Base-by-base conservation (phyloP, 1,140 invertebrate genomes). In the Lerema accius region DNA sequence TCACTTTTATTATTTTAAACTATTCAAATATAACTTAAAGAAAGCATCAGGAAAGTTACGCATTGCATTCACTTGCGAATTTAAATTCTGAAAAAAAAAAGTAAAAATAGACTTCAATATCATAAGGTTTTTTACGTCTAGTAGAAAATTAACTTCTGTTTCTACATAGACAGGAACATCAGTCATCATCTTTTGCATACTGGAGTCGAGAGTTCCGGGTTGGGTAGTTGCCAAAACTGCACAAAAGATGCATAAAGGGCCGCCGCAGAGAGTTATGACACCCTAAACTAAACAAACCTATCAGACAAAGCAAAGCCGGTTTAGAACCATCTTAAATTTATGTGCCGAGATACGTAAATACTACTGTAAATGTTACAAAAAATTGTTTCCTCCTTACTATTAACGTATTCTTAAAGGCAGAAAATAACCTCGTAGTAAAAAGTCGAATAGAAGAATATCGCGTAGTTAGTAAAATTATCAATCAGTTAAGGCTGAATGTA, bases 161-260 rank as follows among this genome's bases (percentile, higher is more conserved):
- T 45, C 35, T 9, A 35, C 32, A 9, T 48, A 58, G 23, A 19
- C 23, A 32, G 50, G 40, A 55, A 28, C 49, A 46, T 55, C 49
- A 55, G 50, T 65, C 63, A 28, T 56, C 55, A 53, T 40, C 23
- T 60, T 46, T 46, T 46, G 55, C 53, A 55, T 16, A 35, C 42
- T 40, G 43, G 23, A 11, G 11, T 16, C 26, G 14, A 11, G 42
- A 26, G 28, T 58, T 70, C 58, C 63, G 59, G 63, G 68, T 60
- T 66, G 64, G 60, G 19, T 23, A 16, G 4, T 13, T 32, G 60
- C 68, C 68, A 63, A 46, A 37, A 48, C 37, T 59, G 48, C 46
- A 61, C 78, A 79, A 80, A 82, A 73, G 69, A 76, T 71, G 67
- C 71, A 71, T 63, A 65, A 70, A 73, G 48, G 68, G 64, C 53